Evolutionary conservation across 2,113 vertebrate species (phyloP).

Genomic region (Artemisiospiza belli): DNA sequence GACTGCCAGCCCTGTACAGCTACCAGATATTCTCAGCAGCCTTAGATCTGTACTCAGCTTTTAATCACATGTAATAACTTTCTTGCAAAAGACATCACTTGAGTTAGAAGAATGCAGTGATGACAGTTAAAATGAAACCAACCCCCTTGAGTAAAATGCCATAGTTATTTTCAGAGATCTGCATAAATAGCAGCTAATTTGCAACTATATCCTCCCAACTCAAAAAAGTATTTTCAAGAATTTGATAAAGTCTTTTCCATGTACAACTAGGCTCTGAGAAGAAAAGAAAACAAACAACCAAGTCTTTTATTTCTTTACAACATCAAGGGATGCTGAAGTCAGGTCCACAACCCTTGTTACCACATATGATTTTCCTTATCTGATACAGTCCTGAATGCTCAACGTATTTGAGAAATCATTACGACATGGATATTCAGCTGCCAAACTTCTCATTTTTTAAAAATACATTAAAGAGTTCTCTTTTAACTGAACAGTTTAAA

Average conservation of each 20-base stretch:
- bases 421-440: background rate
- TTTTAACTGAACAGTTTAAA: background rate
- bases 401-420: background rate
- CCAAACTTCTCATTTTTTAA: background rate
- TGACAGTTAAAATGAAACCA: conserved; percentile 36
- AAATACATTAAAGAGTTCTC: background rate
- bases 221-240: background rate
- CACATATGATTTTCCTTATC: background rate
- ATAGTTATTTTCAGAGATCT: conserved; percentile 30
- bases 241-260: background rate
- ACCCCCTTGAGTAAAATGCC: background rate
- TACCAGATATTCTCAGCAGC: background rate
- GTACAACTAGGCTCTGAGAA: background rate
- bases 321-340: background rate
- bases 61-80: conserved; percentile 32
- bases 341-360: background rate
- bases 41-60: background rate
- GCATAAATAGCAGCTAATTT: conserved; percentile 31
- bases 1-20: background rate
- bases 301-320: background rate
- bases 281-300: background rate
- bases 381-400: background rate
- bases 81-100: conserved; percentile 1
- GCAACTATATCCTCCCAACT: background rate
- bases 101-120: conserved; percentile 24